Evolutionary conservation across 2,113 vertebrate genomes (phyloP), one percentile per base, ranked within the genome.

Genomic region (Oryzias melastigma): DNA sequence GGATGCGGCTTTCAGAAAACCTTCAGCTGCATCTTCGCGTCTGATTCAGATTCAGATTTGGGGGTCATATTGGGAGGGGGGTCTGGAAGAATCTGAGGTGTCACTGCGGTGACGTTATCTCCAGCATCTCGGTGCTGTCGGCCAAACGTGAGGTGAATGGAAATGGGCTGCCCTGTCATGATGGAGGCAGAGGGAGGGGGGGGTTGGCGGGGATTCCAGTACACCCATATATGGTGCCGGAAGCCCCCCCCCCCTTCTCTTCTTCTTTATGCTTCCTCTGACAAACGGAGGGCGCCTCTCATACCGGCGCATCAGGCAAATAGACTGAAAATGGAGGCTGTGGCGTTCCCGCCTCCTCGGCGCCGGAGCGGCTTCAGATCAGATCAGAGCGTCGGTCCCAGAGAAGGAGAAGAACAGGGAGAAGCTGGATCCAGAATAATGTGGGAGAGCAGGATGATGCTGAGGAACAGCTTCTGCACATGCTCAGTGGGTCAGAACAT

Each of bases 191-290:
- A 29, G 43, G 7, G 25, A 18, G 82, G 58, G n/a, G 16, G 25
- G 25, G 25, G 5, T 27, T 27, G 25, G 25, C 25, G 25, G 89
- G 85, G 54, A 89, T 91, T 90, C 90, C 89, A 85, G 82, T 73
- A 82, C 54, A 47, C 27, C 89, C 88, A 79, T 85, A 83, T 83
- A 79, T 86, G 85, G 89, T 4, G 14, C 46, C 48, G 83, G 89
- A 92, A 90, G 85, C 40, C 17, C 55, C 46, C 5, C 67, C 70
- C 19, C 7, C 51, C 27, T 1, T 3, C 27, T 66, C 27, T 1
- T 54, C 62, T 35, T 22, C n/a, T 49, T 41, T 4, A 15, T 52
- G 48, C 69, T 64, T 53, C 50, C 18, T 74, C 48, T 65, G 62
- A 47, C 43, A 56, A 73, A 61, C 4, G 29, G 66, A 56, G 53